Percentiles rank a stretch among this genome's conserved stretches.
Conservation (phyloP, 2,888 invertebrate genomes). For the Sceliomorpha sp. region DNA sequence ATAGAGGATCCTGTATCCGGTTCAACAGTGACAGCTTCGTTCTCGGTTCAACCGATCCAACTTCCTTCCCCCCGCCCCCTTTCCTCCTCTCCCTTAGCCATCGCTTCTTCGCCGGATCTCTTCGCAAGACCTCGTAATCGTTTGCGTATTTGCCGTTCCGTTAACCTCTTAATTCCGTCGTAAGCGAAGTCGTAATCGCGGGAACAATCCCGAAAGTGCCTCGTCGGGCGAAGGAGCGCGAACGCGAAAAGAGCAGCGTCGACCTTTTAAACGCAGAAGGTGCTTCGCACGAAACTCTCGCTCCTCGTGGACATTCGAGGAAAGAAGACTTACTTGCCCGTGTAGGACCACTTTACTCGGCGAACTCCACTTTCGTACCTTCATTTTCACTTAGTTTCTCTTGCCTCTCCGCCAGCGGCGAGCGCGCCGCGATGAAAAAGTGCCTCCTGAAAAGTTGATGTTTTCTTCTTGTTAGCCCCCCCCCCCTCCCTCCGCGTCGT, state of each 20-base stretch:
- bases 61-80: slow-evolving; percentile 7
- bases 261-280: slow-evolving; percentile 65
- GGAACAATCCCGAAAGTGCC: slow-evolving; percentile 11
- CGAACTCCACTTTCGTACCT: slow-evolving; percentile 54
- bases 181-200: slow-evolving; percentile 7
- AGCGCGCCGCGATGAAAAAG: slow-evolving; percentile 46
- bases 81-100: slow-evolving; percentile 28
- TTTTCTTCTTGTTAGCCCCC: slow-evolving; percentile 48
- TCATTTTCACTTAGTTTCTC: slow-evolving; percentile 56
- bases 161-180: too few relatives aligned
- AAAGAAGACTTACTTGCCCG: slow-evolving; percentile 61
- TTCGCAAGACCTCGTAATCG: background rate
- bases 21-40: slow-evolving; percentile 31
- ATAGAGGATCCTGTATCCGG: slow-evolving; percentile 65
- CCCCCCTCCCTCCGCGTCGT: too few relatives aligned
- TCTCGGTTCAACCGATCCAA: slow-evolving; percentile 16
- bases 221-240: slow-evolving; percentile 12
- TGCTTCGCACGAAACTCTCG: slow-evolving; percentile 63
- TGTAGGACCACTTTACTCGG: slow-evolving; percentile 64
- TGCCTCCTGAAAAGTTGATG: slow-evolving; percentile 55
- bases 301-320: slow-evolving; percentile 65
- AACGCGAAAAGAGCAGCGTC: slow-evolving; percentile 56
- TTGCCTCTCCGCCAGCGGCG: slow-evolving; percentile 35
- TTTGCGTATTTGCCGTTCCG: too few relatives aligned
- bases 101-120: background rate